Evolutionary conservation across 2,888 invertebrate species (phyloP).

Genomic region (Phaonia tiefii): DNA sequence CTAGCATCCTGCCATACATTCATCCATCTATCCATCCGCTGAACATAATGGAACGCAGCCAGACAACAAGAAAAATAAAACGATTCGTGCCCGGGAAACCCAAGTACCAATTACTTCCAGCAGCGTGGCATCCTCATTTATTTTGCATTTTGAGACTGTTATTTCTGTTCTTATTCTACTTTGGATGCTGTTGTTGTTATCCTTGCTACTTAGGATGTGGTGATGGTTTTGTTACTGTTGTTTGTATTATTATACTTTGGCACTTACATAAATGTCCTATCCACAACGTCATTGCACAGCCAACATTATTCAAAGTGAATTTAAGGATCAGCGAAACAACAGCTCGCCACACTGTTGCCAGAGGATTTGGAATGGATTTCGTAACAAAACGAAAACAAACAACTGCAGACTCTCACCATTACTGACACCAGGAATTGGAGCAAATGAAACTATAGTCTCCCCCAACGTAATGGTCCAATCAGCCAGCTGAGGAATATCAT

Average conservation of each 20-base stretch:
- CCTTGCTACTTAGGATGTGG: background rate
- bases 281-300: background rate
- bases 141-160: conserved; percentile 14
- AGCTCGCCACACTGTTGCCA: background rate
- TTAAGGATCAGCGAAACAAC: background rate
- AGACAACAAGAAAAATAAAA: conserved; percentile 42
- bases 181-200: background rate
- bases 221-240: no score
- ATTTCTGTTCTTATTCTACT: background rate
- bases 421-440: no score
- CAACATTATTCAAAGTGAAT: background rate
- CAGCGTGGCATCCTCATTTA: conserved; percentile 46
- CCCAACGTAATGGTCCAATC: no score
- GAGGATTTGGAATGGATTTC: background rate
- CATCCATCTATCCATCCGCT: no score
- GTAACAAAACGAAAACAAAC: background rate
- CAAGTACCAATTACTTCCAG: conserved; percentile 49
- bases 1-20: background rate
- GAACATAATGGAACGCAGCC: no score
- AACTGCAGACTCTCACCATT: background rate
- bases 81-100: conserved; percentile 45
- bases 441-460: no score
- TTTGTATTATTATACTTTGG: background rate
- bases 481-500: no score
- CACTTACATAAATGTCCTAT: background rate